These are phyloP conservation scores for Microtus ochrogaster DNA, from an alignment of 2,113 vertebrate species.

Conservation along the genomic window DNA sequence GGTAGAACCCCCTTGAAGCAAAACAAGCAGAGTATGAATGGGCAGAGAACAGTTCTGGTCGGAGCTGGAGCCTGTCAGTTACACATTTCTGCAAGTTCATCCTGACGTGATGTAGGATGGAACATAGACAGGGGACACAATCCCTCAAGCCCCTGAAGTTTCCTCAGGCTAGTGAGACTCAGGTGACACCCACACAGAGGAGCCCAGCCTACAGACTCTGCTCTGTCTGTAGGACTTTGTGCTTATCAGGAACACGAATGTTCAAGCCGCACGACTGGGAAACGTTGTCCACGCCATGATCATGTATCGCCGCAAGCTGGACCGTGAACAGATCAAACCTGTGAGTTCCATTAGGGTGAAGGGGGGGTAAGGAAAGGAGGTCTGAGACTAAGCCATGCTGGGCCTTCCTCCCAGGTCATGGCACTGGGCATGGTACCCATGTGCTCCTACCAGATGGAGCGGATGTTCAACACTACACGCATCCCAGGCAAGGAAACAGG, in stretches of 20 bases:
- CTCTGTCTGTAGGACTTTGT: constrained; percentile 89
- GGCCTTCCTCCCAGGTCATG: constrained; percentile 87
- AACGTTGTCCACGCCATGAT: constrained; percentile 93
- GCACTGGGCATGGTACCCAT: constrained; percentile 94
- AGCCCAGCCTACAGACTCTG: background rate
- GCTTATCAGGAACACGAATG: constrained; percentile 86
- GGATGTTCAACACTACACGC: constrained; percentile 97
- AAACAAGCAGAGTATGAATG: background rate
- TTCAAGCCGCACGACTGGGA: constrained; percentile 92
- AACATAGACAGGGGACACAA: background rate
- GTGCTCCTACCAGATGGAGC: constrained; percentile 96
- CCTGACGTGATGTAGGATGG: background rate
- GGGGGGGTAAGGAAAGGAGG: background rate
- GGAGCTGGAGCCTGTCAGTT: background rate
- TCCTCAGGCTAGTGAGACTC: background rate
- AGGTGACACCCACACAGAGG: background rate
- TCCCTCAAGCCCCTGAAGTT: background rate
- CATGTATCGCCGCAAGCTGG: constrained; percentile 93
- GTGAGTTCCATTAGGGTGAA: constrained; percentile 82
- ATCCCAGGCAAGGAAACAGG: constrained; percentile 94
- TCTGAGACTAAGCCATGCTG: background rate
- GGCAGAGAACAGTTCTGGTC: background rate
- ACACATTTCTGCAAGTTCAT: background rate
- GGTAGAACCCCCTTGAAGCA: background rate
- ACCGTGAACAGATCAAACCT: constrained; percentile 93